These are phyloP conservation scores for Shargacucullia verbasci DNA, from an alignment of 2,888 invertebrate species.

Conservation along the genomic window DNA sequence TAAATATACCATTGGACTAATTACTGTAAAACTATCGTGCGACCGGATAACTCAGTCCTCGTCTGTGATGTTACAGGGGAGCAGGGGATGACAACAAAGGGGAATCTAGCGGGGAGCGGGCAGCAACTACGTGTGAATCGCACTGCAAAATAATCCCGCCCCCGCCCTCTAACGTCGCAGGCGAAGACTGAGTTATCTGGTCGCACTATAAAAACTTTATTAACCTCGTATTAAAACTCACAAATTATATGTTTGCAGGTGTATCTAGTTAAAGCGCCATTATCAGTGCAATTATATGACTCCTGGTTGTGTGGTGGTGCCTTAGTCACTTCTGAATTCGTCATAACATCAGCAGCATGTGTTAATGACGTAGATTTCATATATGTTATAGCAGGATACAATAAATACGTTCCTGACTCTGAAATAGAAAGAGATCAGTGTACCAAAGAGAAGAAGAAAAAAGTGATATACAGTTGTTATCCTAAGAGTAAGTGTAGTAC, in stretches of 20 bases:
- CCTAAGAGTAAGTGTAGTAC: conserved; percentile 28
- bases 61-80: no score
- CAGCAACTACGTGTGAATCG: no score
- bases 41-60: no score
- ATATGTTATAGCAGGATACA: conserved; percentile 66
- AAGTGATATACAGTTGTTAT: conserved; percentile 36
- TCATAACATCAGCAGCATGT: conserved; percentile 67
- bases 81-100: no score
- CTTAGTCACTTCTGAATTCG: conserved; percentile 46
- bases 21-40: no score
- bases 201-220: no score
- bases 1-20: no score
- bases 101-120: no score
- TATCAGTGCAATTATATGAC: conserved; percentile 47
- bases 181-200: no score
- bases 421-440: conserved; percentile 59
- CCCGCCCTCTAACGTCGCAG: no score
- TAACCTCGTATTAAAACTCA: no score
- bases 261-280: conserved; percentile 55
- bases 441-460: conserved; percentile 63
- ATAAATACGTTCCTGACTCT: conserved; percentile 55
- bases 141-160: no score
- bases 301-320: conserved; percentile 66
- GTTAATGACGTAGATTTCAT: conserved; percentile 59
- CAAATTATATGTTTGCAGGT: conserved; percentile 41